Conservation (phyloP, 2,888 invertebrate genomes). For the Hyposoter dolosus region DNA sequence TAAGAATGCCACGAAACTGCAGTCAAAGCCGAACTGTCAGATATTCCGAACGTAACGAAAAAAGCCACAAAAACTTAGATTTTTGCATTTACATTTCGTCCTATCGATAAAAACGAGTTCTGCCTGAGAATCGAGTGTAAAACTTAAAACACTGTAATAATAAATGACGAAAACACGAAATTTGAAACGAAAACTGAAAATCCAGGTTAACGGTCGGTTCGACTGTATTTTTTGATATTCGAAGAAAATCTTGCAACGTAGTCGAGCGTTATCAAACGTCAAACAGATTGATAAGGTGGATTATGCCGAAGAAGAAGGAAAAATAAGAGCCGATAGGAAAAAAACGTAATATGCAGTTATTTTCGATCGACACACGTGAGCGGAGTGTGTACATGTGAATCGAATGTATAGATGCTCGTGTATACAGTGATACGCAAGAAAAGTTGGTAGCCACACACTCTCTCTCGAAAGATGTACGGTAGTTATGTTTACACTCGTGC, state of each 20-base stretch:
- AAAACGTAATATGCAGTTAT: not conserved
- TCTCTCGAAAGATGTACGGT: conserved; percentile 34
- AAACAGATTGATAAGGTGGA: conserved; percentile 2
- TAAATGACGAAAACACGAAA: not conserved
- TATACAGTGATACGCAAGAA: conserved; percentile 7
- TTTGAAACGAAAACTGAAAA: not conserved
- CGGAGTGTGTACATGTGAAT: not conserved
- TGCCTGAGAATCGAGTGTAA: too few species aligned
- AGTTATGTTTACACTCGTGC: conserved; percentile 63
- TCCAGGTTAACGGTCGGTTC: not conserved
- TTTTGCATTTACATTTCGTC: too few species aligned
- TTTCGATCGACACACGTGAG: conserved; percentile 30
- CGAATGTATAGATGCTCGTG: not conserved
- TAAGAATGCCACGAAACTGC: not conserved
- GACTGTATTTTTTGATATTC: not conserved
- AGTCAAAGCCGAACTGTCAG: not conserved
- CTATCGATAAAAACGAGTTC: too few species aligned
- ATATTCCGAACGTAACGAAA: not conserved
- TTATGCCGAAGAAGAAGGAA: not conserved
- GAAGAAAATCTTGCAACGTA: not conserved
- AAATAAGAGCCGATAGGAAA: not conserved
- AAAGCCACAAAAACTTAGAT: too few species aligned
- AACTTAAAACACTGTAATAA: not conserved
- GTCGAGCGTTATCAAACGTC: conserved; percentile 7
- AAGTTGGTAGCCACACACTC: conserved; percentile 20